These are phyloP conservation scores for Upupa epops DNA, from an alignment of 2,113 vertebrate genomes.

Conservation along the genomic window DNA sequence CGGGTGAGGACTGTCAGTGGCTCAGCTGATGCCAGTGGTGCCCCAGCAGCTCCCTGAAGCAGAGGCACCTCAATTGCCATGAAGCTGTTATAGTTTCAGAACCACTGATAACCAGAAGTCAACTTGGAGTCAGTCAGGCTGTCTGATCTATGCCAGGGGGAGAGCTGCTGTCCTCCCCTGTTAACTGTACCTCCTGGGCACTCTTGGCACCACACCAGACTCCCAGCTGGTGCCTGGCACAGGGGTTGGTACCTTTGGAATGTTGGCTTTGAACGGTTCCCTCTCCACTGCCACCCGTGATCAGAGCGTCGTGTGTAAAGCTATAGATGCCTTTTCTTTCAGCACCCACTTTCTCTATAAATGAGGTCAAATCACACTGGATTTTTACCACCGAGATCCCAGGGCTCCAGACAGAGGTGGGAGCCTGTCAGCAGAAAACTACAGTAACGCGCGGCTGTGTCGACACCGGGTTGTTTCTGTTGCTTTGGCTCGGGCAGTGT, in stretches of 20 bases:
- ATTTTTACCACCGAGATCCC: not conserved
- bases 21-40: rapidly evolving
- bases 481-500: not conserved
- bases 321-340: not conserved
- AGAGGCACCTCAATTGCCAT: not conserved
- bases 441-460: not conserved
- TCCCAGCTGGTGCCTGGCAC: too few relatives aligned
- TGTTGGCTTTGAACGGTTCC: not conserved
- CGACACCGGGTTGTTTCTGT: not conserved
- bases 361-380: constrained; percentile 22
- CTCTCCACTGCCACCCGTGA: not conserved
- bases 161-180: not conserved
- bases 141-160: not conserved
- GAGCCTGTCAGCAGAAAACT: not conserved
- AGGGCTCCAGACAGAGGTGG: not conserved
- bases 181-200: too few relatives aligned
- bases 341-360: not conserved
- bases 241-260: too few relatives aligned
- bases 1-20: not conserved
- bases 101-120: not conserved
- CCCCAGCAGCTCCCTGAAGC: not conserved
- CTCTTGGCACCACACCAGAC: too few relatives aligned
- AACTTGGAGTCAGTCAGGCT: not conserved
- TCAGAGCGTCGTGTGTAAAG: not conserved
- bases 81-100: not conserved